Evolutionary conservation across 2,113 vertebrate species (phyloP), one percentile per base, ranked within the genome.

Genomic region (Hirundichthys speculiger): DNA sequence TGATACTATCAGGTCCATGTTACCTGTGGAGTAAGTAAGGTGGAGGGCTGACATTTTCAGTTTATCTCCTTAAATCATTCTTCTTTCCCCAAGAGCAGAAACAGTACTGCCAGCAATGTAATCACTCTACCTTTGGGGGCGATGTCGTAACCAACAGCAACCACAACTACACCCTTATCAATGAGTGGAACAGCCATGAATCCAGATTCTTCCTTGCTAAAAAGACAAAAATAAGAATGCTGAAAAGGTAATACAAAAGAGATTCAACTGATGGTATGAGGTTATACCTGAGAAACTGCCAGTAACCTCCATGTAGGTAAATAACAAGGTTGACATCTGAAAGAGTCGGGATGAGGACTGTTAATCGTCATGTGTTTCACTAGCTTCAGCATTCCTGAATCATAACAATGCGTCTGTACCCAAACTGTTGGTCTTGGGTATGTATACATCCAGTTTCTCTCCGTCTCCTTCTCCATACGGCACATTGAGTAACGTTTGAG

Each of bases 281-380:
- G 4, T 11, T 75, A 2, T 83, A 98, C 97, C 96, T 98, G 68
- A 98, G 76, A 13, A 88, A 90, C 91, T 98, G 95, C 97, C 97
- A 99, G 87, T 96, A 96, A 4, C 96, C 97, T 0, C 96, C 97
- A 0, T 99, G 96, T 12, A 98, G 13, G 75, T 96, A 98, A 76
- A 98, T 73, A 8, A 97, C 87, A 22, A 94, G 76, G 0, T 94
- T 92, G 16, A 92, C 87, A 24, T 90, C 97, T 98, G 88, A 9
- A 77, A 84, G 20, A 85, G 56, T 74, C 12, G 15, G 8, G 43
- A 50, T 1, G 15, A 43, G 19, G 11, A 19, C 0, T 40, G 47
- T 75, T 56, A 49, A 20, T 30, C 8, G 16, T 38, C 15, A 21
- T 14, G 30, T 8, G 13, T 45, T 9, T 34, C 8, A 14, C 15